phyloP scores from a whole-genome alignment of 1,140 invertebrate genomes.

The Drosophila auraria region DNA sequence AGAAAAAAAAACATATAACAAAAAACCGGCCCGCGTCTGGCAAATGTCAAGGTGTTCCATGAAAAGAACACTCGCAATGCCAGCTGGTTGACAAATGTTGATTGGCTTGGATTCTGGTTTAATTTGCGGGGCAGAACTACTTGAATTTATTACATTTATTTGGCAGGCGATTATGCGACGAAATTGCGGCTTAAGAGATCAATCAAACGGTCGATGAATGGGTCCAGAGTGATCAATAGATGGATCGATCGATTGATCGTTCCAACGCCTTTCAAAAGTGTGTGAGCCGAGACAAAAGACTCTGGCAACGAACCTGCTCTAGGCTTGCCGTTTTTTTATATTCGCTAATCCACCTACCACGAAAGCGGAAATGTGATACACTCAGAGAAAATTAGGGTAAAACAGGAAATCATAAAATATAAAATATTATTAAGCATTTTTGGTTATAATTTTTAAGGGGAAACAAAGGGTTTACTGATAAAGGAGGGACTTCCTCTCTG shows the following conservation, averaged over 20 bases:
- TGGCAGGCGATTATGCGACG: slow-evolving; percentile 16
- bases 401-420: background rate
- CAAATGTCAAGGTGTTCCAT: slow-evolving; percentile 70
- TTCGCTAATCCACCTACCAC: slow-evolving; percentile 18
- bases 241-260: slow-evolving; percentile 9
- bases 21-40: slow-evolving; percentile 38
- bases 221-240: background rate
- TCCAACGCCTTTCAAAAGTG: slow-evolving; percentile 29
- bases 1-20: slow-evolving; percentile 28
- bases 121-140: slow-evolving; percentile 8
- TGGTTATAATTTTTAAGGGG: too few species aligned
- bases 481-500: background rate
- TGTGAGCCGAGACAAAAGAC: slow-evolving; percentile 47
- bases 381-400: background rate
- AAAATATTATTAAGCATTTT: background rate
- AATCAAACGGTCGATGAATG: slow-evolving; percentile 21
- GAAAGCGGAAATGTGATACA: slow-evolving; percentile 6
- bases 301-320: slow-evolving; percentile 35
- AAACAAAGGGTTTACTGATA: background rate
- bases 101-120: slow-evolving; percentile 26
- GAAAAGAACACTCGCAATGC: slow-evolving; percentile 46
- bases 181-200: slow-evolving; percentile 18
- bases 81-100: slow-evolving; percentile 51
- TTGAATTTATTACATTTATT: slow-evolving; percentile 1
- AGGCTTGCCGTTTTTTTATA: background rate